These are phyloP conservation scores for Trialeurodes vaporariorum DNA, from an alignment of 1,140 invertebrate genomes.

Conservation along the genomic window DNA sequence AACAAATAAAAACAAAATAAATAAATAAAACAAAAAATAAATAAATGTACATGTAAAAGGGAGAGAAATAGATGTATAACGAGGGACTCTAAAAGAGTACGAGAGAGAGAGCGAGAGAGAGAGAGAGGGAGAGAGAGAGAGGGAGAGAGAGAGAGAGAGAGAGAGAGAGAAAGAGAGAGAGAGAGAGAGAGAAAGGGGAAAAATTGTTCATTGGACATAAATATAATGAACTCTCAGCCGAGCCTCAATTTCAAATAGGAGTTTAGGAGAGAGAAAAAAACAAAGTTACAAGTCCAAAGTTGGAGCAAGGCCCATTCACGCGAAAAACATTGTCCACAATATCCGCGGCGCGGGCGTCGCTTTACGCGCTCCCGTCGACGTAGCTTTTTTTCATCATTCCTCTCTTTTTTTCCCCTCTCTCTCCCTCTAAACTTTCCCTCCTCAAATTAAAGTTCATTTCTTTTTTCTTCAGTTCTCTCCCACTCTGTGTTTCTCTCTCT, in stretches of 20 bases:
- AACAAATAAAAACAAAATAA: background rate
- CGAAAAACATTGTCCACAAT: background rate
- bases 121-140: no score
- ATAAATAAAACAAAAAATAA: slow-evolving; percentile 11
- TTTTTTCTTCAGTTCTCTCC: slow-evolving; percentile 12
- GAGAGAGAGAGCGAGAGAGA: no score
- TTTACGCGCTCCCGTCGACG: background rate
- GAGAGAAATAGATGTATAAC: no score
- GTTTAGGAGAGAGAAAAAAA: slow-evolving; percentile 4
- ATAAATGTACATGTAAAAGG: slow-evolving; percentile 10
- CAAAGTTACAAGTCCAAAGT: slow-evolving; percentile 1
- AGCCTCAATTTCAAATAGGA: background rate
- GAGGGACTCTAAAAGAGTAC: no score
- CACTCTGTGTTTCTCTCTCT: slow-evolving; percentile 7
- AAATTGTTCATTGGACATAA: background rate
- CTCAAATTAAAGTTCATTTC: slow-evolving; percentile 17
- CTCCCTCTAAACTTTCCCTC: slow-evolving; percentile 15
- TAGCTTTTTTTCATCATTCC: background rate
- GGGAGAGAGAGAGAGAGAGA: no score
- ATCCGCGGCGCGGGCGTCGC: background rate
- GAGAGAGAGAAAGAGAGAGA: no score
- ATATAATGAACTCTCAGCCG: background rate
- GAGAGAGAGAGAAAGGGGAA: no score
- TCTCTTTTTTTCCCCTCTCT: slow-evolving; percentile 25
- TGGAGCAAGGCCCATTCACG: background rate